Evolutionary conservation across 2,888 invertebrate genomes (phyloP).

Genomic region (Tinea trinotella): DNA sequence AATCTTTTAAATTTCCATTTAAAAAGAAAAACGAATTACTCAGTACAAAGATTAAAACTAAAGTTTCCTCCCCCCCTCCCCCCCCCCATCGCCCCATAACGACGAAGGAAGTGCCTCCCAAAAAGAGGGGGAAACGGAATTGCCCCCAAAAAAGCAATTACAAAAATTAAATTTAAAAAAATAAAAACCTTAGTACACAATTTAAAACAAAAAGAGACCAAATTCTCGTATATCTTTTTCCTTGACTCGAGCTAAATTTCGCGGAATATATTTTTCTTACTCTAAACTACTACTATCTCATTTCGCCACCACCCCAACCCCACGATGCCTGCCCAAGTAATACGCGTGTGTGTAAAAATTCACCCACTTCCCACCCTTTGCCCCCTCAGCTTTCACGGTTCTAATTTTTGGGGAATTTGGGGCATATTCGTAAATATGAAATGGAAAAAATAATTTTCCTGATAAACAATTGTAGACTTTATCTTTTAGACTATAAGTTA

Average conservation of each 20-base stretch:
- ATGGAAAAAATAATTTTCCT: constrained; percentile 71
- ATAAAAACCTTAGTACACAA: constrained; percentile 11
- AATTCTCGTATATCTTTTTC: constrained; percentile 24
- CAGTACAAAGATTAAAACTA: constrained; percentile 14
- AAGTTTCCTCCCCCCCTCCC: too few species aligned
- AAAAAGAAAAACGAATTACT: constrained; percentile 13
- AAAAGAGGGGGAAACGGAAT: not conserved
- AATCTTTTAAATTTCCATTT: constrained; percentile 1
- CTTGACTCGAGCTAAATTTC: constrained; percentile 22
- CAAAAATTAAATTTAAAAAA: constrained; percentile 19
- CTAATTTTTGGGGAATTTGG: constrained; percentile 74
- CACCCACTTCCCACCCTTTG: constrained; percentile 44
- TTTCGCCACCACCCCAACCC: constrained; percentile 30
- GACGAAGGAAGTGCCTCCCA: too few species aligned
- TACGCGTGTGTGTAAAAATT: constrained; percentile 44
- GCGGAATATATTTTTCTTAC: constrained; percentile 53
- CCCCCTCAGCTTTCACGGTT: constrained; percentile 66
- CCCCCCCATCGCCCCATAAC: too few species aligned
- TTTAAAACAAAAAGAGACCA: constrained; percentile 20
- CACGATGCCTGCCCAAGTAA: constrained; percentile 27
- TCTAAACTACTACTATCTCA: constrained; percentile 65
- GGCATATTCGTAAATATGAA: constrained; percentile 75
- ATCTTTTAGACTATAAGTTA: constrained; percentile 32
- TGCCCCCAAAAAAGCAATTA: constrained; percentile 17
- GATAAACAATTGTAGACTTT: constrained; percentile 37